phyloP scores from a whole-genome alignment of 2,797 vertebrate genomes.

The Zalophus californianus region DNA sequence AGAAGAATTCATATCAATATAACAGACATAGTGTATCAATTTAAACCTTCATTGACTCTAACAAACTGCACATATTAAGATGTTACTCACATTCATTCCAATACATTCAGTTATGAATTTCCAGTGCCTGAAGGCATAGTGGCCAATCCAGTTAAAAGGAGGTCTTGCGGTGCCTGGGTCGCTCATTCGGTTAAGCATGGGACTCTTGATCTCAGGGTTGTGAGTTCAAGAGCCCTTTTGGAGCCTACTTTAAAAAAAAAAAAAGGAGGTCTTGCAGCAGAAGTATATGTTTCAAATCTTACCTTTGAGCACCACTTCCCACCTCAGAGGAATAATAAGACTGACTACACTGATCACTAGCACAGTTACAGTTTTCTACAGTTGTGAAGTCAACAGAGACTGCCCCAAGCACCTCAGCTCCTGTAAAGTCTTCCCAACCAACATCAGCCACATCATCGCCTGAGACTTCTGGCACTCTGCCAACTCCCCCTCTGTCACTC shows the following conservation, averaged over 20 bases:
- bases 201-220: background rate
- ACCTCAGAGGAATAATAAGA: background rate
- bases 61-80: background rate
- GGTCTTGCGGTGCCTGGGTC: background rate
- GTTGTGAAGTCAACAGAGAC: background rate
- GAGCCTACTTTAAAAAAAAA: background rate
- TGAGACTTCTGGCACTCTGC: background rate
- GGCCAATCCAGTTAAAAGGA: background rate
- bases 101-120: constrained; percentile 27
- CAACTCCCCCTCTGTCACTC: background rate
- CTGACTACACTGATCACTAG: background rate
- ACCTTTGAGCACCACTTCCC: background rate
- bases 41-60: constrained; percentile 44
- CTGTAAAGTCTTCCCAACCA: background rate
- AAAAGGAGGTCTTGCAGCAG: background rate
- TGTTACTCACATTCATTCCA: background rate
- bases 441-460: background rate
- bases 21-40: background rate
- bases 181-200: background rate
- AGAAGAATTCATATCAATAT: background rate
- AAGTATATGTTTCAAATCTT: background rate
- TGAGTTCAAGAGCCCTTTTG: background rate
- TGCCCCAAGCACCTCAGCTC: background rate
- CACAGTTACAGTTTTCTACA: background rate
- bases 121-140: background rate